Base-by-base conservation (phyloP, 2,888 invertebrate genomes). In the Flexamia atlantica region DNA sequence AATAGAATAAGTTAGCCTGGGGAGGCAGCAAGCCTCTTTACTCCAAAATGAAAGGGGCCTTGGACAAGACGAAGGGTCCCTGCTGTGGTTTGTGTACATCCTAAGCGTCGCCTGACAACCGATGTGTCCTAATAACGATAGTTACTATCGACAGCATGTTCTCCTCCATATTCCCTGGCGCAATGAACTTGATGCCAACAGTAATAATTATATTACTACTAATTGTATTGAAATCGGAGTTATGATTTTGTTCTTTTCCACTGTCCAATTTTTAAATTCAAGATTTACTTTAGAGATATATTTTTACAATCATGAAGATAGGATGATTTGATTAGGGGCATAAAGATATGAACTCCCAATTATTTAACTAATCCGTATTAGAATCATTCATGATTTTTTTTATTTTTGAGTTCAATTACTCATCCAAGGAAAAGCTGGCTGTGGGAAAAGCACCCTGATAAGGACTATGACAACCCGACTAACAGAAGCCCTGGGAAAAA, bases 391-490 rank as follows among this genome's bases (percentile, higher is more conserved):
- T 36, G 4, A 7, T 36, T 9, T 7, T 36, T 9, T 36, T 36
- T 9, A 36, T 36, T 36, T 36, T 36, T 4, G 36, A 36, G 9
- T 25, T 2, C 57, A 25, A 40, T 28, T 82, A 23, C 14, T 17
- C 2, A 64, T 46, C 17, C 42, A 20, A 68, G 83, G 76, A 7
- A 83, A 83, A 57, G 83, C 83, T 40, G 83, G 76, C 17, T 60
- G 60, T 46, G 76, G 83, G 30, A 83, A 83, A 76, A 83, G 76
- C 60, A 83, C 83, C 0, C 60, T 74, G 25, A 83, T 83, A 4
- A 36, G 79, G 23, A 40, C 32, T 32, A 23, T 83, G 36, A n/a
- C 32, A 28, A 25, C 36, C 0, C 53, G 25, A 23, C 60, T 83
- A 25, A 46, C 32, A 7, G 60, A 30, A 23, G 40, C 50, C 14